Conservation (phyloP, 2,797 vertebrate species). For the Xenopus petersii region DNA sequence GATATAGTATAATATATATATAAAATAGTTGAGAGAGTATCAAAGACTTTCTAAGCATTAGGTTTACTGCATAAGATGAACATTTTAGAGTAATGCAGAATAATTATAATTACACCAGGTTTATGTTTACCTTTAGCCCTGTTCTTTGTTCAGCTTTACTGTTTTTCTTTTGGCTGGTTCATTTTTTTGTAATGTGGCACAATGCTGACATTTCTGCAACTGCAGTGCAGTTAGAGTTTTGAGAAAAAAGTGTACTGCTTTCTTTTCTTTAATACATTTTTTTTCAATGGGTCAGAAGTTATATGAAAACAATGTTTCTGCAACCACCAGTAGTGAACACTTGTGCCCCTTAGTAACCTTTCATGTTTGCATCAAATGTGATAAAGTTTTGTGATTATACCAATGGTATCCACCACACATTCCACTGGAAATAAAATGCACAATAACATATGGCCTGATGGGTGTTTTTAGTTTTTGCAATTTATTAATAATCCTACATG, state of each 20-base stretch:
- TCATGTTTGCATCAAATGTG: constrained; percentile 57
- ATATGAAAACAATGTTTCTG: constrained; percentile 14
- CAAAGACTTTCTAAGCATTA: constrained; percentile 57
- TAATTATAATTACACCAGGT: neutral
- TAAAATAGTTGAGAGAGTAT: constrained; percentile 46
- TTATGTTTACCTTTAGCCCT: constrained; percentile 46
- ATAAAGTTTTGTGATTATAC: constrained; percentile 52
- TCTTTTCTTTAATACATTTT: constrained; percentile 7
- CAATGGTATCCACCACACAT: constrained; percentile 45
- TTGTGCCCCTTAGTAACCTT: constrained; percentile 56
- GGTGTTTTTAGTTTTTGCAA: too few relatives aligned
- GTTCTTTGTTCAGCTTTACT: constrained; percentile 33
- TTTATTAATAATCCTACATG: too few relatives aligned
- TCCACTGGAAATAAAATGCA: constrained; percentile 54
- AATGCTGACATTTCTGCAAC: constrained; percentile 41
- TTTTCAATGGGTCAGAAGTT: neutral
- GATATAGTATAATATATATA: constrained; percentile 50
- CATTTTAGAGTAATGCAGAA: constrained; percentile 51
- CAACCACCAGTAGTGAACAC: neutral
- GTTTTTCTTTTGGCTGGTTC: constrained; percentile 10
- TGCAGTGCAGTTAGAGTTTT: constrained; percentile 51
- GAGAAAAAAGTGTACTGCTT: neutral
- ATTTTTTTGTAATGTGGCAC: constrained; percentile 46
- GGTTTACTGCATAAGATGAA: constrained; percentile 50
- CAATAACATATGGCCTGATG: constrained; percentile 29